A percentile compares a stretch with the other conserved stretches of the same genome.
These are phyloP conservation scores for Ornithoptera alexandrae DNA, from an alignment of 2,888 invertebrate species.

Conservation along the genomic window DNA sequence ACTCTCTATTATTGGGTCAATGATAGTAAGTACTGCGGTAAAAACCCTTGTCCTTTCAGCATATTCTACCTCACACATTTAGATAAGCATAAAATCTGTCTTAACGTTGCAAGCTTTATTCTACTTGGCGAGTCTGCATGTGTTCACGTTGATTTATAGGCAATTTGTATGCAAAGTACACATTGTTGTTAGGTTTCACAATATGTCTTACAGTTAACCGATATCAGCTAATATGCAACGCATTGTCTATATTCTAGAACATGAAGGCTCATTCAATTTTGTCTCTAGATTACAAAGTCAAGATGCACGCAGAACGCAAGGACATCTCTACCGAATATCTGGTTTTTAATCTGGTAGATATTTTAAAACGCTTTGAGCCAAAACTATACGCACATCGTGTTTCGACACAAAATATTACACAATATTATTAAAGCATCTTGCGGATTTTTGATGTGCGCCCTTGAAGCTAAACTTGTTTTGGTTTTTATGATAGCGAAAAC, in stretches of 20 bases:
- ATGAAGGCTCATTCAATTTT: conserved; percentile 10
- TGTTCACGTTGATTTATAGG: conserved; percentile 40
- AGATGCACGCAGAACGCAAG: background rate
- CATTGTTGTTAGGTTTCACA: conserved; percentile 54
- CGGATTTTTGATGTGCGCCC: conserved; percentile 31
- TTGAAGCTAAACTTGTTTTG: conserved; percentile 34
- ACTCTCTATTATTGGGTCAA: background rate
- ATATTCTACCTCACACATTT: conserved; percentile 1
- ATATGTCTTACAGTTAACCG: conserved; percentile 31
- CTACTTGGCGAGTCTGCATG: conserved; percentile 32
- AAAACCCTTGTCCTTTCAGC: background rate
- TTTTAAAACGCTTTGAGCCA: conserved; percentile 1
- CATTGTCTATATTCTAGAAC: conserved; percentile 27
- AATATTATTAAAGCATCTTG: conserved; percentile 30
- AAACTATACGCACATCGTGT: conserved; percentile 15
- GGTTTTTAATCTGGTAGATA: conserved; percentile 4
- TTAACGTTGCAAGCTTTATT: conserved; percentile 11
- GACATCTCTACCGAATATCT: background rate
- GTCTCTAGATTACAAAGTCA: conserved; percentile 9
- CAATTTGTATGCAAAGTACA: conserved; percentile 58
- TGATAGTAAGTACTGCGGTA: background rate
- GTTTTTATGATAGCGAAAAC: conserved; percentile 34
- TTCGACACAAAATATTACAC: conserved; percentile 30
- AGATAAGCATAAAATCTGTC: conserved; percentile 6
- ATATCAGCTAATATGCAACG: conserved; percentile 26